Conservation (phyloP, 2,113 vertebrate genomes). For the Charadrius vociferus region DNA sequence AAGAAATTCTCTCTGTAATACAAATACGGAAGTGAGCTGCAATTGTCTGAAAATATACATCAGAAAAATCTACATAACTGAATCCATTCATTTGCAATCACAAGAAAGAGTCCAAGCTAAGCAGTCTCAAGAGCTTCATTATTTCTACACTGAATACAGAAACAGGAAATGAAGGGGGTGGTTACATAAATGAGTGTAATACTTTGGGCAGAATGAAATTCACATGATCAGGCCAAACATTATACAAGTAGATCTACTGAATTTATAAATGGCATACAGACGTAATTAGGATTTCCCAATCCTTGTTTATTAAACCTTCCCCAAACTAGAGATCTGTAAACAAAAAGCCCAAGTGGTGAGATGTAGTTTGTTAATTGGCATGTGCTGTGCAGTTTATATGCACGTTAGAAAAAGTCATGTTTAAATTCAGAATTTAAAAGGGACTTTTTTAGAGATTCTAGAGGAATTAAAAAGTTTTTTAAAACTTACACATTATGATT, state of each 20-base stretch:
- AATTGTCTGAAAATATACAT: background rate
- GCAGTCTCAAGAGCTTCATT: slow-evolving; percentile 27
- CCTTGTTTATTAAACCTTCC: slow-evolving; percentile 45
- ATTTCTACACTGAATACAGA: slow-evolving; percentile 37
- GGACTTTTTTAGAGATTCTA: background rate
- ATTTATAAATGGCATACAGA: slow-evolving; percentile 49
- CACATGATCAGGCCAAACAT: slow-evolving; percentile 9
- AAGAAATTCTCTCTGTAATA: background rate
- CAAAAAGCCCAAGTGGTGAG: background rate
- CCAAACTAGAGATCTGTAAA: slow-evolving; percentile 5
- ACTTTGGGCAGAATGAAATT: slow-evolving; percentile 45
- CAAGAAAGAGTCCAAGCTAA: background rate
- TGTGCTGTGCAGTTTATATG: background rate
- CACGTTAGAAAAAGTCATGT: background rate
- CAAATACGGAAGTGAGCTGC: background rate
- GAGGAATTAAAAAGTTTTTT: background rate
- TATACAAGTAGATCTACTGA: slow-evolving; percentile 59
- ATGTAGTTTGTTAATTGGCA: background rate
- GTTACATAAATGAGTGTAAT: slow-evolving; percentile 51
- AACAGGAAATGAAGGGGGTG: slow-evolving; percentile 50
- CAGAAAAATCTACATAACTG: background rate
- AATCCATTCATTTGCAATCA: background rate
- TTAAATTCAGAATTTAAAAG: background rate
- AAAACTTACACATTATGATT: background rate
- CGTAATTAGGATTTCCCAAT: slow-evolving; percentile 51